A percentile compares a stretch with the other conserved stretches of the same genome.
phyloP scores from a whole-genome alignment of 2,888 invertebrate genomes.

The Ennomos erosarius region DNA sequence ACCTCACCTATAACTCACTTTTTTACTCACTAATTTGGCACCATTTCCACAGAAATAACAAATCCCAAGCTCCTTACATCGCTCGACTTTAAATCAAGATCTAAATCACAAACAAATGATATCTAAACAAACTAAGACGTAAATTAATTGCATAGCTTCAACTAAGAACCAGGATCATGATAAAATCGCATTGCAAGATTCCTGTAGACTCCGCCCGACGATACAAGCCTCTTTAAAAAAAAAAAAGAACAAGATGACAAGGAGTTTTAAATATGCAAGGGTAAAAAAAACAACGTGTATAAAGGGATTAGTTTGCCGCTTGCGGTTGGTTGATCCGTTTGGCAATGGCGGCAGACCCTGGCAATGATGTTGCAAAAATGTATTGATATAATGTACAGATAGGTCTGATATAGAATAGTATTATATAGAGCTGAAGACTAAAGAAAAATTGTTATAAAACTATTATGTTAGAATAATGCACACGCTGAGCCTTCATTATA shows the following conservation, averaged over 20 bases:
- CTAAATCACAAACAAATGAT: constrained; percentile 39
- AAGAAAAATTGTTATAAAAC: too few species aligned
- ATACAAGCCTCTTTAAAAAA: constrained; percentile 23
- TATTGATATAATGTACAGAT: constrained; percentile 1
- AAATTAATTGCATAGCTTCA: constrained; percentile 41
- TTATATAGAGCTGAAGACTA: too few species aligned
- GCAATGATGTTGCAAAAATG: constrained; percentile 36
- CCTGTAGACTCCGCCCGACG: constrained; percentile 33
- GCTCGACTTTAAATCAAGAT: constrained; percentile 32
- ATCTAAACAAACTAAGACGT: constrained; percentile 44
- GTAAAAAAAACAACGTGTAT: constrained; percentile 65
- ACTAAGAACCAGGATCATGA: constrained; percentile 41
- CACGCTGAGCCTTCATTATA: too few species aligned
- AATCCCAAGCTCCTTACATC: constrained; percentile 7
- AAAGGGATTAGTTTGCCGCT: constrained; percentile 67
- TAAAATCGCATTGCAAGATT: constrained; percentile 42
- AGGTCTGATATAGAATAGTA: too few species aligned
- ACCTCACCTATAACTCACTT: too few species aligned
- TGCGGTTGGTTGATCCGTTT: constrained; percentile 63
- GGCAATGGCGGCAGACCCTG: constrained; percentile 57
- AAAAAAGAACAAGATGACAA: constrained; percentile 7
- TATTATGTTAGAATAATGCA: too few species aligned
- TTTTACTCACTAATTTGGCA: too few species aligned
- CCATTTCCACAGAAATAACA: constrained; percentile 6
- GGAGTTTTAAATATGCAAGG: constrained; percentile 50